Conservation (phyloP, 2,113 vertebrate genomes). For the Haliaeetus leucogaster region DNA sequence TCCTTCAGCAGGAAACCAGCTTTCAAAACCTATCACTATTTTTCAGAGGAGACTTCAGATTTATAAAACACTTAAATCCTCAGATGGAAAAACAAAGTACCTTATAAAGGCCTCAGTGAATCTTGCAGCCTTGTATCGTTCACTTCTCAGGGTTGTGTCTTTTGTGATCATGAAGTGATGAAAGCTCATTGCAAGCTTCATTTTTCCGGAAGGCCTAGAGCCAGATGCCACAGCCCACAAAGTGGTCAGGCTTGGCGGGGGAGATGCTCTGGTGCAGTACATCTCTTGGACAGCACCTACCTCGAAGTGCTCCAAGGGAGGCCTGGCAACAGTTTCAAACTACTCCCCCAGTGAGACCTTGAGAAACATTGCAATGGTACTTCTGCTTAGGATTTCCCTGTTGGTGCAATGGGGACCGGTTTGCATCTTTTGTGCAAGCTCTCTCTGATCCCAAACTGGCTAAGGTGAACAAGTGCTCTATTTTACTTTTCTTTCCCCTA, state of each 20-base stretch:
- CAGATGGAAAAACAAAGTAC: not conserved
- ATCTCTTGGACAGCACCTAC: not conserved
- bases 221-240: not conserved
- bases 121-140: not conserved
- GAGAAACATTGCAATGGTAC: not conserved
- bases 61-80: not conserved
- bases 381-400: not conserved
- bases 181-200: not conserved
- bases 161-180: not conserved
- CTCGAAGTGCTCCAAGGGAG: not conserved
- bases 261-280: not conserved
- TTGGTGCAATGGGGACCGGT: rapidly evolving
- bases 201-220: not conserved
- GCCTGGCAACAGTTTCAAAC: not conserved
- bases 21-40: not conserved
- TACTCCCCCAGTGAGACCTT: not conserved
- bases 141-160: not conserved
- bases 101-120: not conserved
- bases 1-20: not conserved
- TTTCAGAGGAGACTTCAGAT: not conserved
- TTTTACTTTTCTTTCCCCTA: not conserved
- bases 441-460: not conserved
- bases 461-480: not conserved
- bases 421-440: not conserved
- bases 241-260: not conserved